Evolutionary conservation across 1,140 invertebrate species (phyloP).

Genomic region (Laupala kohalensis): DNA sequence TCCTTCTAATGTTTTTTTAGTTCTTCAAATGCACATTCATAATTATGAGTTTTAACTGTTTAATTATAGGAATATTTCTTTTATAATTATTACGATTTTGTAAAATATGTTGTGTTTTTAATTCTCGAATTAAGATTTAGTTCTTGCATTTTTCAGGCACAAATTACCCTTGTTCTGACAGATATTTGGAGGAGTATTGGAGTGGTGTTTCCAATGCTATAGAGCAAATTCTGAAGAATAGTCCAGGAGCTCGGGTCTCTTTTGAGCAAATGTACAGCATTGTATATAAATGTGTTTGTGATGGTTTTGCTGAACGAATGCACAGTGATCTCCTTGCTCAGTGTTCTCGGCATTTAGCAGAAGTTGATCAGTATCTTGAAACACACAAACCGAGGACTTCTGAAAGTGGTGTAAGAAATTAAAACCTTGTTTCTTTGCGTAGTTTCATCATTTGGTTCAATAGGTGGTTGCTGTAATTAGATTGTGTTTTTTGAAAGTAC

Average conservation of each 20-base stretch:
- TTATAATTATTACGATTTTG: too few relatives aligned
- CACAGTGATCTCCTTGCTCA: constrained; percentile 8
- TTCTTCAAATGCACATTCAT: too few relatives aligned
- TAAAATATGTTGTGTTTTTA: too few relatives aligned
- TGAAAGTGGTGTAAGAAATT: not conserved
- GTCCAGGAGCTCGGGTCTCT: constrained; percentile 7
- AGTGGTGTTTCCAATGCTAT: constrained; percentile 9
- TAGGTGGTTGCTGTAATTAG: too few relatives aligned
- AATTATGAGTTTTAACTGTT: too few relatives aligned
- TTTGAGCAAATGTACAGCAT: constrained; percentile 16
- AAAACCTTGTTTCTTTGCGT: not conserved
- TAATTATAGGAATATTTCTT: too few relatives aligned
- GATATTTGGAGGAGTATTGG: constrained; percentile 4
- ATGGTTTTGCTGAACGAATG: constrained; percentile 13
- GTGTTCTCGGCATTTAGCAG: constrained; percentile 8
- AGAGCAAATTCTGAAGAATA: constrained; percentile 5
- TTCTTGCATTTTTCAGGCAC: not conserved
- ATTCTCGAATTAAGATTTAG: too few relatives aligned
- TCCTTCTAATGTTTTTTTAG: too few relatives aligned
- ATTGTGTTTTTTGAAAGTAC: too few relatives aligned
- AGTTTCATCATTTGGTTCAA: too few relatives aligned
- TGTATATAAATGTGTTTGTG: constrained; percentile 15
- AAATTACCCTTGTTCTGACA: not conserved
- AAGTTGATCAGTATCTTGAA: constrained; percentile 5
- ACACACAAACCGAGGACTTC: not conserved